phyloP scores from a whole-genome alignment of 2,888 invertebrate genomes.

The Stramonita haemastoma region DNA sequence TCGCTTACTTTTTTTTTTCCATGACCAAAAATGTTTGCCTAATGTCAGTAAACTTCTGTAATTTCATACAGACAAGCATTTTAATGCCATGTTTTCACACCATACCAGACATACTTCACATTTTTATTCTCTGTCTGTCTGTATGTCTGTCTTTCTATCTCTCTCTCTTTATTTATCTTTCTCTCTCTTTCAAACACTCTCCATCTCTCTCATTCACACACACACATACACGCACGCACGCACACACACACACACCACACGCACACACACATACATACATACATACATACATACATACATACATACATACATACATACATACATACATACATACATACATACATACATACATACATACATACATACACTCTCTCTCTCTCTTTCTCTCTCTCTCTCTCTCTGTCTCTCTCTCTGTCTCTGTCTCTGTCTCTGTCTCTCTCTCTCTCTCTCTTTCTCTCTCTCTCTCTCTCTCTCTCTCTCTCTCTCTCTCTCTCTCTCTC shows the following conservation, averaged over 20 bases:
- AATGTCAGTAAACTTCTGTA: no score
- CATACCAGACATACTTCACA: not conserved
- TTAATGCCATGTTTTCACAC: no score
- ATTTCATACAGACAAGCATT: no score
- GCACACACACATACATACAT: not conserved
- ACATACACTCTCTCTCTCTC: not conserved
- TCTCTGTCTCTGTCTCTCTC: not conserved
- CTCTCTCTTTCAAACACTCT: not conserved
- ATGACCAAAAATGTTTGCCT: no score
- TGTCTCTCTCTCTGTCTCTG: not conserved
- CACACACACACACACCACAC: not conserved
- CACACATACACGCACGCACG: no score
- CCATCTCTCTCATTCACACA: not conserved
- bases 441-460: not conserved
- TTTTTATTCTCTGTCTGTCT: not conserved
- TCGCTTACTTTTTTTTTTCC: not conserved
- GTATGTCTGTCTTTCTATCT: not conserved
- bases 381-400: not conserved
- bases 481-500: no score
- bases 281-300: no score
- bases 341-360: no score
- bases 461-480: no score
- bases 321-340: no score
- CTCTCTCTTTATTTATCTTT: not conserved
- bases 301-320: no score